Evolutionary conservation across 2,797 vertebrate species (phyloP).

Genomic region (Pangasius krempfi): DNA sequence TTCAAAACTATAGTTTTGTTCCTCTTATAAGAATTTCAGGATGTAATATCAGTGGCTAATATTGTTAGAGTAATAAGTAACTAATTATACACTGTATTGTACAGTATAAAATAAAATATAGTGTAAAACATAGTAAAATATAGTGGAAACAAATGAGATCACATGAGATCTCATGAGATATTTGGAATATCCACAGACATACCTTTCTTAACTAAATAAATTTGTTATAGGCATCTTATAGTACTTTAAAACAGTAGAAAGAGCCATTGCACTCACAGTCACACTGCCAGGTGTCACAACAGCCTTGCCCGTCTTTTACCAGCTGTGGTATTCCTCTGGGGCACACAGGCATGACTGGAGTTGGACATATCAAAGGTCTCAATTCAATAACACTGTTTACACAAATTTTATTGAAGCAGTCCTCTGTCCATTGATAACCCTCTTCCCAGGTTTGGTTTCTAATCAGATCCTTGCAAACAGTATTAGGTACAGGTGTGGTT

Average conservation of each 20-base stretch:
- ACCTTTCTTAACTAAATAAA: neutral
- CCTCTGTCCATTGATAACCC: slow-evolving; percentile 65
- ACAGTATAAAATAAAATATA: neutral
- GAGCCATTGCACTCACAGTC: slow-evolving; percentile 69
- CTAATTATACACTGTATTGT: neutral
- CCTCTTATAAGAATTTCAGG: neutral
- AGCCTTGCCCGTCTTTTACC: slow-evolving; percentile 63
- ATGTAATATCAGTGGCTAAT: neutral
- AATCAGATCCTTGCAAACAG: neutral
- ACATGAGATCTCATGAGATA: too few relatives aligned
- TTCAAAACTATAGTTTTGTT: neutral
- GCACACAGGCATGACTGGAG: slow-evolving; percentile 54
- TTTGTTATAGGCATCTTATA: neutral
- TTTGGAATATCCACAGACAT: neutral
- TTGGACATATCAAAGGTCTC: slow-evolving; percentile 61
- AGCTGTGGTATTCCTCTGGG: slow-evolving; percentile 55
- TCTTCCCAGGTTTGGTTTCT: slow-evolving; percentile 43
- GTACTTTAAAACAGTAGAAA: neutral
- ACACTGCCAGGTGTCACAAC: slow-evolving; percentile 70
- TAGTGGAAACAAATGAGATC: neutral
- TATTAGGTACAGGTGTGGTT: neutral
- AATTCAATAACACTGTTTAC: slow-evolving; percentile 51
- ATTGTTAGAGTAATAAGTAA: neutral
- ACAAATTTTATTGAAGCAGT: slow-evolving; percentile 68
- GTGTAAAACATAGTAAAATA: neutral